A percentile compares a stretch with the other conserved stretches of the same genome.
Conservation (phyloP, 2,797 vertebrate genomes). For the Apodemus agrarius region DNA sequence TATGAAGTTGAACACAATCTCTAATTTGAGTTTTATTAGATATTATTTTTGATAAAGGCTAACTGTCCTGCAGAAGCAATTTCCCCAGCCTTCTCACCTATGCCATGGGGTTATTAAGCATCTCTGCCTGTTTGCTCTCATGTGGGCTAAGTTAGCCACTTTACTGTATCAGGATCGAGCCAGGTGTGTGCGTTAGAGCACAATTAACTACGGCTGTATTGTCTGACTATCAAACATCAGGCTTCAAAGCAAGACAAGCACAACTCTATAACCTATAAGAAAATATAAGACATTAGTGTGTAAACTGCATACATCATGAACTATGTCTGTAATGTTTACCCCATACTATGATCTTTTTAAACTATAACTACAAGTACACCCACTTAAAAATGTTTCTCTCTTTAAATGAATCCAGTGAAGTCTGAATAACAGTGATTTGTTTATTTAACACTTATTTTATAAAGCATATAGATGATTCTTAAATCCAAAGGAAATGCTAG, state of each 20-base stretch:
- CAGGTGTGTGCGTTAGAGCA: background rate
- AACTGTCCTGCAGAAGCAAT: background rate
- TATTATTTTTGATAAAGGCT: background rate
- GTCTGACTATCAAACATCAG: background rate
- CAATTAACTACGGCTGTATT: background rate
- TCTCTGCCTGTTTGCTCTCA: background rate
- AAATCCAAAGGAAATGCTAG: background rate
- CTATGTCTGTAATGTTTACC: background rate
- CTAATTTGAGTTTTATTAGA: background rate
- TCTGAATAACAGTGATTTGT: background rate
- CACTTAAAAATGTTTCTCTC: conserved; percentile 15
- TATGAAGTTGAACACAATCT: conserved; percentile 27
- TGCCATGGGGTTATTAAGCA: background rate
- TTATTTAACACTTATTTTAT: background rate
- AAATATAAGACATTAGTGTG: background rate
- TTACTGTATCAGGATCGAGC: background rate
- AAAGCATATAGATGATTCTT: background rate
- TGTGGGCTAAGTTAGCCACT: background rate
- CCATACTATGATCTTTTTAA: background rate
- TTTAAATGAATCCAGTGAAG: conserved; percentile 18
- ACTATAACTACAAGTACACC: background rate
- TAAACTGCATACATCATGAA: background rate
- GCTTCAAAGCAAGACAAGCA: background rate
- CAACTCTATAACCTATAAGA: background rate
- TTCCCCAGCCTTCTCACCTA: background rate